A percentile compares a stretch with the other conserved stretches of the same genome.
Evolutionary conservation across 1,140 invertebrate species (phyloP).

Genomic region (Temnothorax nylanderi): DNA sequence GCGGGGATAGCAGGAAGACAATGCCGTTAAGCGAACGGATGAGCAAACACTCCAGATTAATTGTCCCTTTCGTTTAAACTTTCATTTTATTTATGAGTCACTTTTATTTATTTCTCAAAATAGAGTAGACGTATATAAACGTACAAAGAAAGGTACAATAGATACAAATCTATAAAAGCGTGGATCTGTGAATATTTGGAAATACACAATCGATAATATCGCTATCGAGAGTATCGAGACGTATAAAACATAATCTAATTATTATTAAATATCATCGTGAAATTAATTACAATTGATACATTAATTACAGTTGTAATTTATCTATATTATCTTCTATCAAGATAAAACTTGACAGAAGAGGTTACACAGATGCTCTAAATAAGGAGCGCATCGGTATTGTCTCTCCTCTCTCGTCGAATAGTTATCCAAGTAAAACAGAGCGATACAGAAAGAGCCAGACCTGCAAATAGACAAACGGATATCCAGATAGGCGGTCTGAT

Average conservation of each 20-base stretch:
- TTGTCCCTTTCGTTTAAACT: background rate
- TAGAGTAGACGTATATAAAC: background rate
- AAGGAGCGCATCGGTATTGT: background rate
- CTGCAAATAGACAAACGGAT: slow-evolving; percentile 47
- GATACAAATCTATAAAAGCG: background rate
- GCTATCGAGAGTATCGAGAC: background rate
- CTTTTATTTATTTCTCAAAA: background rate
- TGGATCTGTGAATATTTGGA: background rate
- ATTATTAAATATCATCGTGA: background rate
- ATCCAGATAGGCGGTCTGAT: slow-evolving; percentile 50
- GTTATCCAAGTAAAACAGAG: background rate
- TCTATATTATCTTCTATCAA: background rate
- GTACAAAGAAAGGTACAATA: background rate
- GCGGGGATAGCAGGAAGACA: background rate
- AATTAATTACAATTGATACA: background rate
- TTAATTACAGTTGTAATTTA: background rate
- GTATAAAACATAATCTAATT: background rate
- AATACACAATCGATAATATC: background rate
- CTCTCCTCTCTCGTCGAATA: background rate
- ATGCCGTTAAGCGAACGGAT: slow-evolving; percentile 6
- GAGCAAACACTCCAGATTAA: background rate
- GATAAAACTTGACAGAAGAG: background rate
- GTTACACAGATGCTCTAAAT: background rate
- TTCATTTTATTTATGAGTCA: background rate
- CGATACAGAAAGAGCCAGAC: background rate